These are phyloP conservation scores for Tipula lateralis DNA, from an alignment of 2,888 invertebrate species.

Conservation along the genomic window DNA sequence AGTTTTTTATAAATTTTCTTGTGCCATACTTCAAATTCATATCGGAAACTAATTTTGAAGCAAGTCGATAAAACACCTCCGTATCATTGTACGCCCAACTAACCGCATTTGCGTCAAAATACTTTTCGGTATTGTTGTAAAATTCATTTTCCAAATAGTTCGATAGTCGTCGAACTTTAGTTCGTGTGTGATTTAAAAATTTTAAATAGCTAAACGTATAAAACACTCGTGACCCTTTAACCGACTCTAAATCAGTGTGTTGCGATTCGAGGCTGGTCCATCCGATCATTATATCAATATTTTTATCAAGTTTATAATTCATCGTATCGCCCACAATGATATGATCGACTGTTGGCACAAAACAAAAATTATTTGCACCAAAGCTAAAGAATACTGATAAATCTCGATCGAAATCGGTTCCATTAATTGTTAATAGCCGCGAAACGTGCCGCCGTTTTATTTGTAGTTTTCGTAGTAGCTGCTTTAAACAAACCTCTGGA, in stretches of 20 bases:
- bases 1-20: not conserved
- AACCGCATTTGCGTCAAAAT: not conserved
- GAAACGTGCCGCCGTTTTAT: not conserved
- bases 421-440: not conserved
- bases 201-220: not conserved
- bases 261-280: not conserved
- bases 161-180: not conserved
- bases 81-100: not conserved
- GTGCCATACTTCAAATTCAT: not conserved
- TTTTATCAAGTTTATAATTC: not conserved
- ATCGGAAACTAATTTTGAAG: not conserved
- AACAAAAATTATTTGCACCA: not conserved
- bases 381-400: not conserved
- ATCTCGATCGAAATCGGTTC: not conserved
- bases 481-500: not conserved
- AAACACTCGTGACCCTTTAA: not conserved
- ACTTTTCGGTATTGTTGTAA: not conserved
- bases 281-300: not conserved
- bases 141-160: constrained; percentile 21
- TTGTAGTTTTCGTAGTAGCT: not conserved
- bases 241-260: not conserved
- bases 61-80: not conserved
- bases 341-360: not conserved
- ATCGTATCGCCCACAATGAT: not conserved
- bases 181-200: not conserved